These are phyloP conservation scores for Pituophis catenifer DNA, from an alignment of 2,113 vertebrate species.

Conservation along the genomic window DNA sequence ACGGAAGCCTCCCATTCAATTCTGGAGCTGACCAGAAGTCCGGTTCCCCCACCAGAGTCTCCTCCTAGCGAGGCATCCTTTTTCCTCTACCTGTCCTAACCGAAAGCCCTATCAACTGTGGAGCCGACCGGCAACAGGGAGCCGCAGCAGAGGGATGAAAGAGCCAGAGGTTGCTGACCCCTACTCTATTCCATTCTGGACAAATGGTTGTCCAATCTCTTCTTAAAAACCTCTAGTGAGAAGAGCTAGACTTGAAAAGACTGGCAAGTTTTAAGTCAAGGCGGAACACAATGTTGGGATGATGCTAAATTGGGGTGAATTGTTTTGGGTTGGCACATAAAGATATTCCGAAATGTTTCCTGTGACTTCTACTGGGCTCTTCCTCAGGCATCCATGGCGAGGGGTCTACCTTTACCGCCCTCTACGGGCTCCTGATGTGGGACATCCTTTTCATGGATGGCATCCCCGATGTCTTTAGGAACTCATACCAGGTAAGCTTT, in stretches of 20 bases:
- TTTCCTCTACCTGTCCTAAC: too few species aligned
- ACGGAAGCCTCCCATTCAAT: too few species aligned
- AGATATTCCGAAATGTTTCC: too few species aligned
- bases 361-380: not conserved
- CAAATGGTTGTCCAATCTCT: not conserved
- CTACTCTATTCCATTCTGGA: too few species aligned
- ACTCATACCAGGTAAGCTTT: conserved; percentile 83
- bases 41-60: too few species aligned
- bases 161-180: too few species aligned
- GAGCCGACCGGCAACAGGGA: too few species aligned
- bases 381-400: conserved; percentile 92
- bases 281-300: not conserved
- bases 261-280: not conserved
- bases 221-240: too few species aligned
- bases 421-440: conserved; percentile 90
- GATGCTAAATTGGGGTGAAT: not conserved
- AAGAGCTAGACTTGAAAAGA: not conserved
- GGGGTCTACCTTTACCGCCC: conserved; percentile 87
- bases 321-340: not conserved
- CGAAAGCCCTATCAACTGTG: too few species aligned
- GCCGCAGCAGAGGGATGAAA: too few species aligned
- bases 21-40: too few species aligned
- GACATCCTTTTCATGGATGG: conserved; percentile 88
- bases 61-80: too few species aligned
- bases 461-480: conserved; percentile 87